Evolutionary conservation across 2,888 invertebrate genomes (phyloP).

Genomic region (Listrodromus nycthemerus): DNA sequence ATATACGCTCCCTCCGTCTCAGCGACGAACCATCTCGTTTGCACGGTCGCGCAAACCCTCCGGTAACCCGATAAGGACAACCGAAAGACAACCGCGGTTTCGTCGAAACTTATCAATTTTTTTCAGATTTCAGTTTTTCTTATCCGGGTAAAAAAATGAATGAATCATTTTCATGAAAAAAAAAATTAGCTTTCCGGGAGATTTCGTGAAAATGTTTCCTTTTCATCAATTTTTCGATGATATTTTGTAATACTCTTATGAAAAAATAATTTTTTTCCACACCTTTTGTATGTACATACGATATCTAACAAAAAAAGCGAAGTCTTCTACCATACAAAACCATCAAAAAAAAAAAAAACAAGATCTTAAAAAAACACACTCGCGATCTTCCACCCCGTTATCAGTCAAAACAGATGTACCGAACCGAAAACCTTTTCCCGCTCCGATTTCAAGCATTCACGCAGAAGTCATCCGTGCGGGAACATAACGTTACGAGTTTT

Average conservation of each 20-base stretch:
- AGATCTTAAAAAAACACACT: too few species aligned
- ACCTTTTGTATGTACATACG: too few species aligned
- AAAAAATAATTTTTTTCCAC: too few species aligned
- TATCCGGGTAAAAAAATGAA: too few species aligned
- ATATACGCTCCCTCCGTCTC: constrained; percentile 49
- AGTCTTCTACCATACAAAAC: neutral
- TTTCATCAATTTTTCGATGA: too few species aligned
- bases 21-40: constrained; percentile 21
- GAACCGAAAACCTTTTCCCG: neutral
- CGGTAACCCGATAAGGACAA: constrained; percentile 55
- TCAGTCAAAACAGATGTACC: neutral
- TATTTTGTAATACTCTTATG: too few species aligned
- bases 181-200: too few species aligned
- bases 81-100: too few species aligned
- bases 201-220: too few species aligned
- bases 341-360: neutral
- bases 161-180: too few species aligned
- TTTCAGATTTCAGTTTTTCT: too few species aligned
- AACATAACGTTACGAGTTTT: neutral
- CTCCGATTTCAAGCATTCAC: neutral
- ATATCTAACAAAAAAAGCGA: neutral
- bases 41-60: constrained; percentile 39
- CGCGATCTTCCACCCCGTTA: neutral
- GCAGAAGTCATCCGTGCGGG: neutral
- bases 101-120: too few species aligned